Conservation (phyloP, 2,113 vertebrate species). For the Tiliqua scincoides region DNA sequence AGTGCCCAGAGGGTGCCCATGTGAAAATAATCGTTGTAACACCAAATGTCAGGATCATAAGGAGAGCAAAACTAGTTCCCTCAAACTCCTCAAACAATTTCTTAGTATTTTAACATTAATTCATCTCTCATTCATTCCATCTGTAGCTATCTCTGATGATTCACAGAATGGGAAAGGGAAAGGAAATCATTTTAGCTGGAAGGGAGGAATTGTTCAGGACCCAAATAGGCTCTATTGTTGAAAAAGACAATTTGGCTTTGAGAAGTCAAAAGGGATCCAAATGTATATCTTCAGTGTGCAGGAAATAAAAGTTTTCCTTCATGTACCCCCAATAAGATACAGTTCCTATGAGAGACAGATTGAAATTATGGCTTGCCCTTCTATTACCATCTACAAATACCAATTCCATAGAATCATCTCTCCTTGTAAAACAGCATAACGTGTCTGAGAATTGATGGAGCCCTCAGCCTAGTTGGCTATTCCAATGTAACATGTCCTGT, state of each 20-base stretch:
- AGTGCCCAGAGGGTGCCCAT: no score
- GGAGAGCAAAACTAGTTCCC: not conserved
- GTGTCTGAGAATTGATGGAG: not conserved
- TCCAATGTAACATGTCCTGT: not conserved
- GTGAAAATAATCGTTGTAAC: no score
- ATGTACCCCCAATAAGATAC: not conserved
- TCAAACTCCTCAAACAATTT: not conserved
- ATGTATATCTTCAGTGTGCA: not conserved
- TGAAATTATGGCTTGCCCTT: not conserved
- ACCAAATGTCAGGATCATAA: no score
- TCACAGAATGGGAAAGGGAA: not conserved
- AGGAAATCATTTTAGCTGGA: not conserved
- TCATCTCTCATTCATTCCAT: not conserved
- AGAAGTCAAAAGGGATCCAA: not conserved
- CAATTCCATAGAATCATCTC: not conserved
- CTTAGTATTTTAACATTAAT: not conserved
- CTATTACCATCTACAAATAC: not conserved
- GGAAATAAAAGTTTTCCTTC: not conserved
- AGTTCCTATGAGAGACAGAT: not conserved
- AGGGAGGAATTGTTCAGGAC: not conserved
- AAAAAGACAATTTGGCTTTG: not conserved
- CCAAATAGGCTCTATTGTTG: not conserved
- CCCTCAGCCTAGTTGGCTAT: not conserved
- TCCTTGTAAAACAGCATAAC: not conserved
- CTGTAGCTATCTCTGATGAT: not conserved